These are phyloP conservation scores for Onychomys arenicola DNA, from an alignment of 2,797 vertebrate genomes.

Conservation along the genomic window DNA sequence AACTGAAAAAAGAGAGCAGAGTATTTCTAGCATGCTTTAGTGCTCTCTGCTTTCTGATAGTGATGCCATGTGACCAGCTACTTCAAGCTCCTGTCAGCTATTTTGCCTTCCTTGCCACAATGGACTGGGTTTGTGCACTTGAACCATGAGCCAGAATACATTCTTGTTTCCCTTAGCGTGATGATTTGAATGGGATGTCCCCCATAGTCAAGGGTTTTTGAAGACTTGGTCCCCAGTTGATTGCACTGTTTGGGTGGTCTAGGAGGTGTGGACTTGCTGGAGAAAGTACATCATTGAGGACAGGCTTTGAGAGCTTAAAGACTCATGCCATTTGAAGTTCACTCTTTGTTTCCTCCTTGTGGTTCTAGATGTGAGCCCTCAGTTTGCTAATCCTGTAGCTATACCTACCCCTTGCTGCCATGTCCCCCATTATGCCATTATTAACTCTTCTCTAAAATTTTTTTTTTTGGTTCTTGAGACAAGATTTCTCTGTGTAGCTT, in stretches of 20 bases:
- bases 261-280: neutral
- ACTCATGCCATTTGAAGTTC: neutral
- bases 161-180: neutral
- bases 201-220: neutral
- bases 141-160: neutral
- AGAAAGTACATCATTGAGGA: neutral
- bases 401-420: neutral
- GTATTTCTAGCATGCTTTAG: neutral
- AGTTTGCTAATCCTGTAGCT: neutral
- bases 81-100: neutral
- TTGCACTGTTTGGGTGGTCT: neutral
- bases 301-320: neutral
- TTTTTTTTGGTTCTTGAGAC: too few species aligned
- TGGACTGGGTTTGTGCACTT: neutral
- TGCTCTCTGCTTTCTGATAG: neutral
- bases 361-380: neutral
- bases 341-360: neutral
- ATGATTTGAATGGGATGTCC: neutral
- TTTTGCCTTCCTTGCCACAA: neutral
- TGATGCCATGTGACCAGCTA: neutral
- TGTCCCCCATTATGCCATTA: neutral
- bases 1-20: neutral
- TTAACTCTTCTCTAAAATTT: neutral
- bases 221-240: neutral
- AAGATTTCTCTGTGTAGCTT: too few species aligned